Evolutionary conservation across 2,113 vertebrate genomes (phyloP).

Genomic region (Psittacara wagleri): DNA sequence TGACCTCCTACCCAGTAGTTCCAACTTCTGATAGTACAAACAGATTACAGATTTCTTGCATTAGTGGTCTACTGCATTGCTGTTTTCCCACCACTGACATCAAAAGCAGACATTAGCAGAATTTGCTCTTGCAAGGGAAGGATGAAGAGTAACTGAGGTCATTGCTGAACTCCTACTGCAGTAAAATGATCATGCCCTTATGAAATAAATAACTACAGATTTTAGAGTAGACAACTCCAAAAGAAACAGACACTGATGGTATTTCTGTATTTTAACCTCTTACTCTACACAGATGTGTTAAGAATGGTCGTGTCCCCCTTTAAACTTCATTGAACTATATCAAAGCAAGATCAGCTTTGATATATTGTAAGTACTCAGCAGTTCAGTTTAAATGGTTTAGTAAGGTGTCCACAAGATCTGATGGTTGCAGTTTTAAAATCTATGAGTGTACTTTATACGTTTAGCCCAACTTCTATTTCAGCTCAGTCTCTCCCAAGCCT

Average conservation of each 20-base stretch:
- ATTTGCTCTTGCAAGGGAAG: not conserved
- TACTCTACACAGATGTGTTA: not conserved
- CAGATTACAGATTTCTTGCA: not conserved
- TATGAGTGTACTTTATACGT: conserved; percentile 57
- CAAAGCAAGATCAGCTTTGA: conserved; percentile 32
- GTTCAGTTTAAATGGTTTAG: conserved; percentile 29
- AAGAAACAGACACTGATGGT: not conserved
- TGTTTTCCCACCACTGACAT: not conserved
- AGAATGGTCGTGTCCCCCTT: not conserved
- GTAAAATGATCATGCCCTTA: not conserved
- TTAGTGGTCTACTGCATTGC: not conserved
- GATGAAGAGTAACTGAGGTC: not conserved
- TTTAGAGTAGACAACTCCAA: not conserved
- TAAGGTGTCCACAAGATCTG: conserved; percentile 37
- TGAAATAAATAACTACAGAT: conserved; percentile 9
- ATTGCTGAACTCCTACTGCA: not conserved
- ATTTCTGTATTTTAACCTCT: conserved; percentile 11
- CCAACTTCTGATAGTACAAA: not conserved
- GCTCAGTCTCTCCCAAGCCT: conserved; percentile 80
- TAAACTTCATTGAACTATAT: conserved; percentile 25
- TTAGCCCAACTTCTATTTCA: conserved; percentile 72
- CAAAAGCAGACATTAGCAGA: not conserved
- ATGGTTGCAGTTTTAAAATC: conserved; percentile 50
- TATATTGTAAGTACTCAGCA: conserved; percentile 26
- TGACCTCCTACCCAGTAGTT: not conserved